phyloP scores from a whole-genome alignment of 2,888 invertebrate genomes.

The Drosophila affinis region DNA sequence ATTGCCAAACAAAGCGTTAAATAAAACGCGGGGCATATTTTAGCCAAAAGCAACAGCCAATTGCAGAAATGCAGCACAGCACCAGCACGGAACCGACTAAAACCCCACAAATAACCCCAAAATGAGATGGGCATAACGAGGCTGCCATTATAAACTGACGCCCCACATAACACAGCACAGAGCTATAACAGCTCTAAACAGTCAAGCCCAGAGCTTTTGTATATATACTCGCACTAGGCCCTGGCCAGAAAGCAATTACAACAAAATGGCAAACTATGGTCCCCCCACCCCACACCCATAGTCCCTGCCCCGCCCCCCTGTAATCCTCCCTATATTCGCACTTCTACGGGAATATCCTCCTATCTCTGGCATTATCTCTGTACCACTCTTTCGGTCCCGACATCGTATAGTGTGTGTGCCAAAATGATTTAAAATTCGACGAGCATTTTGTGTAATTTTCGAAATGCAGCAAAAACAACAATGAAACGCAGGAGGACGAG shows the following conservation, averaged over 20 bases:
- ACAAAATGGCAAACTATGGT: constrained; percentile 65
- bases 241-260: constrained; percentile 53
- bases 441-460: constrained; percentile 59
- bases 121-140: constrained; percentile 54
- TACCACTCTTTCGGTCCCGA: not conserved
- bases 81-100: constrained; percentile 22
- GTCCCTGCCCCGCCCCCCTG: too few species aligned
- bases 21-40: constrained; percentile 72
- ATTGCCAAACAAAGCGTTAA: constrained; percentile 51
- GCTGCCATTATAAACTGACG: constrained; percentile 52
- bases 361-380: constrained; percentile 3
- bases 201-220: not conserved
- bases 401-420: constrained; percentile 29
- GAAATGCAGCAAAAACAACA: constrained; percentile 50
- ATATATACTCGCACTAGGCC: constrained; percentile 26
- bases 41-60: constrained; percentile 53
- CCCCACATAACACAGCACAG: constrained; percentile 31
- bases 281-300: not conserved
- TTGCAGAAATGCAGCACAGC: constrained; percentile 52
- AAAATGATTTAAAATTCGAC: constrained; percentile 76
- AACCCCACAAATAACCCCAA: constrained; percentile 44
- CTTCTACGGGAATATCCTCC: constrained; percentile 7
- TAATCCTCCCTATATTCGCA: constrained; percentile 1
- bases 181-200: constrained; percentile 20
- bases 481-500: constrained; percentile 6